phyloP scores from a whole-genome alignment of 2,113 vertebrate species.

The Saccopteryx leptura region DNA sequence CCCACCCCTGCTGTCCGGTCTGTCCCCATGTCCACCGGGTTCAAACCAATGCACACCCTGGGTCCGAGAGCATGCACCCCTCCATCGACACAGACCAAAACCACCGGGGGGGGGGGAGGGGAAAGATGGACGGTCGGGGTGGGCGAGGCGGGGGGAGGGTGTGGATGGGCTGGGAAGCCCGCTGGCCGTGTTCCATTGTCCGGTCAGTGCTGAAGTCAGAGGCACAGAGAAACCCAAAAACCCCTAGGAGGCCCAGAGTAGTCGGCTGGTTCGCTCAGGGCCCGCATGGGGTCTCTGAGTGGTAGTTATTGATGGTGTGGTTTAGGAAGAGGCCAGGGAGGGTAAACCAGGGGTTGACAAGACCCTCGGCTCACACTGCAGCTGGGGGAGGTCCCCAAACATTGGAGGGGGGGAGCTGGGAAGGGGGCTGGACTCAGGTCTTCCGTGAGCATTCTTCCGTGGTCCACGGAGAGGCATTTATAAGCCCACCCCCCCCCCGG shows the following conservation, averaged over 20 bases:
- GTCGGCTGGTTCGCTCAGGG: not conserved
- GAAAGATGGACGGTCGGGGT: not conserved
- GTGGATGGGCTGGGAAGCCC: not conserved
- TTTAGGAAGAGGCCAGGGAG: slow-evolving; percentile 51
- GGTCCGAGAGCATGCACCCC: not conserved
- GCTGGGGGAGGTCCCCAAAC: not conserved
- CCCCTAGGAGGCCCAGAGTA: not conserved
- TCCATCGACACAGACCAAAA: not conserved
- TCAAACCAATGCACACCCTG: not conserved
- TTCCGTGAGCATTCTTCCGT: not conserved
- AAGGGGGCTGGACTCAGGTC: not conserved
- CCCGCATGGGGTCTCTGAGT: not conserved
- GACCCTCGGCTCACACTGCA: slow-evolving; percentile 29
- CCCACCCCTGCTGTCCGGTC: not conserved
- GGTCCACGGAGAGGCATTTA: not conserved
- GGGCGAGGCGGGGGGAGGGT: not conserved
- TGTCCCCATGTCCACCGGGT: not conserved
- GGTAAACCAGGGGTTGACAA: slow-evolving; percentile 1
- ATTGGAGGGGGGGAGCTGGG: not conserved
- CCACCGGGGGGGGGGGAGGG: rapidly evolving
- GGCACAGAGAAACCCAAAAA: not conserved
- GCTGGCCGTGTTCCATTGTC: slow-evolving; percentile 24
- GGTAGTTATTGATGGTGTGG: slow-evolving; percentile 63
- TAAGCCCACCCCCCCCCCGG: not conserved
- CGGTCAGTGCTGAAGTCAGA: not conserved